phyloP scores from a whole-genome alignment of 2,113 vertebrate genomes.

The Pogonocichla stellata region DNA sequence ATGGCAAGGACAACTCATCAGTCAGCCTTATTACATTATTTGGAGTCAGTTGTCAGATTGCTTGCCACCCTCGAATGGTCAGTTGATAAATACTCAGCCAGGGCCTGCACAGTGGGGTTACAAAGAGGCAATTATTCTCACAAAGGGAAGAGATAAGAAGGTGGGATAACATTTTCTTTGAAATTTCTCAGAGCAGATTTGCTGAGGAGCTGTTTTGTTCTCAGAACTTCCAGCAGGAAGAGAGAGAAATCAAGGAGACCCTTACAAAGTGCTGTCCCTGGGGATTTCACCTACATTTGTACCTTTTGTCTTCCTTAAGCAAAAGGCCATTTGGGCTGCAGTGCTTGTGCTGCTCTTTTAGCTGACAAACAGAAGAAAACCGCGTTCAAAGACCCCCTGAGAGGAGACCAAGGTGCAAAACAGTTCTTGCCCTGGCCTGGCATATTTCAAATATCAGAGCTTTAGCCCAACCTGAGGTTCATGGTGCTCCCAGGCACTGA shows the following conservation, averaged over 20 bases:
- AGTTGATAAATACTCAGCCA: not conserved
- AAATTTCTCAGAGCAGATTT: not conserved
- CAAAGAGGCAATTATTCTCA: not conserved
- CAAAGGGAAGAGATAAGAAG: not conserved
- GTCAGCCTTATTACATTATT: not conserved
- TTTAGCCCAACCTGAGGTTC: not conserved
- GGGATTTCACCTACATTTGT: not conserved
- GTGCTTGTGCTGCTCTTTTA: fast-evolving
- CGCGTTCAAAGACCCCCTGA: not conserved
- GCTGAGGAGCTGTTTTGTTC: not conserved
- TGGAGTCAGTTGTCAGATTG: not conserved
- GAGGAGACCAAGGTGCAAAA: not conserved
- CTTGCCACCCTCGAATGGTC: not conserved
- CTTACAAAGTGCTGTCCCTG: not conserved
- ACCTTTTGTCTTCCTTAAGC: not conserved
- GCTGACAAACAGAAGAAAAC: not conserved
- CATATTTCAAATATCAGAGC: not conserved
- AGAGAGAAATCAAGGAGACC: not conserved
- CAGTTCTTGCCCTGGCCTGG: not conserved
- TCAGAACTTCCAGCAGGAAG: not conserved
- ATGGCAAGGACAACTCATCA: not conserved
- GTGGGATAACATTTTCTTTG: not conserved
- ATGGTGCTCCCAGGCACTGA: not conserved
- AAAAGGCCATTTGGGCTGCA: not conserved
- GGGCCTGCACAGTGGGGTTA: not conserved